These are phyloP conservation scores for Caiman crocodilus DNA, from an alignment of 2,797 vertebrate genomes.

Conservation along the genomic window DNA sequence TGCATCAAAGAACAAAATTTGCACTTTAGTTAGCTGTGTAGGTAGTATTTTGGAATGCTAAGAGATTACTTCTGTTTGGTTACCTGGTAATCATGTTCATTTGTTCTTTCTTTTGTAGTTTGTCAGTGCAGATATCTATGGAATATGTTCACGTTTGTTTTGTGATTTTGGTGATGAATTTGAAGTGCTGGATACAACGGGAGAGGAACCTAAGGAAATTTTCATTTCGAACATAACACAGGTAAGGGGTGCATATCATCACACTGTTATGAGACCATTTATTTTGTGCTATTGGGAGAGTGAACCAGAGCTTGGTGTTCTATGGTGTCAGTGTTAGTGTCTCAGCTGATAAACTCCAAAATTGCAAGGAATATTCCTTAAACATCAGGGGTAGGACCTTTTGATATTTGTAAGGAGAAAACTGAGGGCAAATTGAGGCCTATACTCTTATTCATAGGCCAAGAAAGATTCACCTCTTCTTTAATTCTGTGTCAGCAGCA, in stretches of 20 bases:
- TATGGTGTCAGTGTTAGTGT: no score
- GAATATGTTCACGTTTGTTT: conserved; percentile 94
- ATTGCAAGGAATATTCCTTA: background rate
- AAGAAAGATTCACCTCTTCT: background rate
- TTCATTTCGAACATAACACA: conserved; percentile 97
- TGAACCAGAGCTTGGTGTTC: no score
- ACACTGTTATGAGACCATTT: background rate
- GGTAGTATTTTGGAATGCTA: background rate
- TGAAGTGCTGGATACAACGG: conserved; percentile 95
- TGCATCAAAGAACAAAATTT: background rate
- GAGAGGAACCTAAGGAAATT: conserved; percentile 96
- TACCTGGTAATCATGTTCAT: background rate
- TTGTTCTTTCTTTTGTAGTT: conserved; percentile 84
- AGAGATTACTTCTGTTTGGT: background rate
- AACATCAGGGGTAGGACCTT: background rate
- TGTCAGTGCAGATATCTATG: conserved; percentile 91
- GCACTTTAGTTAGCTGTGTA: background rate
- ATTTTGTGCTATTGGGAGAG: background rate
- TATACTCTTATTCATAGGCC: background rate
- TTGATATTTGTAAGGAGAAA: background rate
- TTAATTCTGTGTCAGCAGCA: background rate
- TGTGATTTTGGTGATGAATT: conserved; percentile 98
- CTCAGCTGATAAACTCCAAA: background rate
- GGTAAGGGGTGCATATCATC: conserved; percentile 77
- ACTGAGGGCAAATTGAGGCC: background rate